Conservation (phyloP, 2,113 vertebrate species). For the Archocentrus centrarchus region DNA sequence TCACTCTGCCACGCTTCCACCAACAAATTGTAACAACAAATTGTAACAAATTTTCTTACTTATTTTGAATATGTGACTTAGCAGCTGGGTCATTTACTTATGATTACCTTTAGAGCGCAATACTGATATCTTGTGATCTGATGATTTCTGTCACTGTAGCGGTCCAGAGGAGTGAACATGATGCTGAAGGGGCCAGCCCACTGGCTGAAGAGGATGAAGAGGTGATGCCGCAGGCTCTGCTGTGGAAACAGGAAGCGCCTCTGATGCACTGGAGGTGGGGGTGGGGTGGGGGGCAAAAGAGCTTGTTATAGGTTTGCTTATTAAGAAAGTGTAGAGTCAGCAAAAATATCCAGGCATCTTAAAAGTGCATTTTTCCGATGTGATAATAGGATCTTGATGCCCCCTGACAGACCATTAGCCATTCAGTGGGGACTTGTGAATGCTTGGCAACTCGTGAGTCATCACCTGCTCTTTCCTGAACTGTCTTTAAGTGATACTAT, state of each 20-base stretch:
- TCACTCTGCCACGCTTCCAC: not conserved
- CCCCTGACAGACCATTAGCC: constrained; percentile 23
- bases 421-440: constrained; percentile 25
- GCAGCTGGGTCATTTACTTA: not conserved
- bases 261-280: constrained; percentile 87
- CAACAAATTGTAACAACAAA: no score
- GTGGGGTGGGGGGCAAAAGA: not conserved
- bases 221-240: constrained; percentile 96
- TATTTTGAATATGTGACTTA: not conserved
- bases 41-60: not conserved
- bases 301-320: not conserved
- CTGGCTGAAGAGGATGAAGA: constrained; percentile 98
- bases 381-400: constrained; percentile 4
- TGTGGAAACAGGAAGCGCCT: constrained; percentile 97
- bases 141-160: constrained; percentile 96
- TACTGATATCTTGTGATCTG: constrained; percentile 99
- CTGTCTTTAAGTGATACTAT: constrained; percentile 53
- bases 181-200: constrained; percentile 99
- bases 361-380: constrained; percentile 12
- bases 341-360: constrained; percentile 7
- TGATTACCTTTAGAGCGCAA: constrained; percentile 92
- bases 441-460: constrained; percentile 46
- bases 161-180: constrained; percentile 97
- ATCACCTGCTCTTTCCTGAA: constrained; percentile 44
- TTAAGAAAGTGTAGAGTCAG: constrained; percentile 13